Percentiles rank a stretch among this genome's conserved stretches.
phyloP scores from a whole-genome alignment of 2,888 invertebrate genomes.

The Xylophagus ater region DNA sequence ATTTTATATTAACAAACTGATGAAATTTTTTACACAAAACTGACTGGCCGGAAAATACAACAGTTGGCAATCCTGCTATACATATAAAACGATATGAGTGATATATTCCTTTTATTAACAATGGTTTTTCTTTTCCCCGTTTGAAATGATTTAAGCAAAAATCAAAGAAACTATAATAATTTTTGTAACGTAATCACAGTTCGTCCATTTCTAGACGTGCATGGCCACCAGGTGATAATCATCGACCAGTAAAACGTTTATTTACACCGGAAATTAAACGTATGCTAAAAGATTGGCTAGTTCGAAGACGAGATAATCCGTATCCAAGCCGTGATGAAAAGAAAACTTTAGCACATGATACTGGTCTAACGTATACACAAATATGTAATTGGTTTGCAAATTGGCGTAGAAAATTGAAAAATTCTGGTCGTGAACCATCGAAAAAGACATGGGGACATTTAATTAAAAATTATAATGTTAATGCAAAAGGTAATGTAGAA shows the following conservation, averaged over 20 bases:
- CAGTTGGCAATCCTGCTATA: too few species aligned
- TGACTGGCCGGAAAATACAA: too few species aligned
- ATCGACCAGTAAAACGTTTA: conserved; percentile 55
- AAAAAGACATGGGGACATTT: conserved; percentile 64
- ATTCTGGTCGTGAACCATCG: conserved; percentile 56
- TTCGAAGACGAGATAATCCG: conserved; percentile 63
- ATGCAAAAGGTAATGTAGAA: conserved; percentile 66
- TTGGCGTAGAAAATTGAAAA: conserved; percentile 67
- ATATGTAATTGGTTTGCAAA: conserved; percentile 75
- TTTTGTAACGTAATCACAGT: not conserved
- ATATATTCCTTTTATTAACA: too few species aligned
- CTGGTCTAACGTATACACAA: conserved; percentile 67
- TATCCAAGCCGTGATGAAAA: conserved; percentile 70
- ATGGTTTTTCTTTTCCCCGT: conserved; percentile 1
- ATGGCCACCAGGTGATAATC: conserved; percentile 34
- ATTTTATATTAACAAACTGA: too few species aligned
- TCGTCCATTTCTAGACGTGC: conserved; percentile 25
- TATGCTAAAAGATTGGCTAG: conserved; percentile 66
- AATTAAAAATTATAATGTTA: conserved; percentile 56
- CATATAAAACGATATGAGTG: too few species aligned
- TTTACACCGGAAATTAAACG: conserved; percentile 72
- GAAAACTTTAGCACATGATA: conserved; percentile 58
- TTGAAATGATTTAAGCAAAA: not conserved
- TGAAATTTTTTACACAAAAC: too few species aligned
- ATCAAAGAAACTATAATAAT: not conserved